Evolutionary conservation across 2,888 invertebrate species (phyloP).

Genomic region (Drosophila limbata): DNA sequence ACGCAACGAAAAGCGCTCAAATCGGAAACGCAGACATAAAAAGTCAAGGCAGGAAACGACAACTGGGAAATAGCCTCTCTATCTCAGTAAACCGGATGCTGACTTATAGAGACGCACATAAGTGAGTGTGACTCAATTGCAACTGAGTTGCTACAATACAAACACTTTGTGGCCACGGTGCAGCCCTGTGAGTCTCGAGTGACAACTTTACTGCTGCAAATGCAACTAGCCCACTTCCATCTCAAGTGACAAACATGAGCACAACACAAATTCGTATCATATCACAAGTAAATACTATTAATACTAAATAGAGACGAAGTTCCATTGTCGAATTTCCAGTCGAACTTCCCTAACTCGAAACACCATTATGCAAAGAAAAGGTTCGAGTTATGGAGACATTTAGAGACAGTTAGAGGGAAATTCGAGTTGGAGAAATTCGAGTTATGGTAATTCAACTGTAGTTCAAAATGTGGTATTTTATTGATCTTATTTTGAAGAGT

Average conservation of each 20-base stretch:
- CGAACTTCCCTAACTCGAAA: no score
- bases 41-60: conserved; percentile 58
- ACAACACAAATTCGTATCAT: neutral
- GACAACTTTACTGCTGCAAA: neutral
- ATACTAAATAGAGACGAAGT: neutral
- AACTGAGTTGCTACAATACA: conserved; percentile 66
- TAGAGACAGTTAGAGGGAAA: no score
- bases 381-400: no score
- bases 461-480: no score
- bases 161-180: conserved; percentile 60
- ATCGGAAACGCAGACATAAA: conserved; percentile 65
- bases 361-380: no score
- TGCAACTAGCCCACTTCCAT: neutral
- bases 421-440: no score
- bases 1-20: conserved; percentile 35
- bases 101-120: neutral
- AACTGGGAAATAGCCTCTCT: conserved; percentile 24
- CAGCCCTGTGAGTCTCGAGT: conserved; percentile 2
- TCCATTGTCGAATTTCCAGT: neutral
- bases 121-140: conserved; percentile 22
- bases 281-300: conserved; percentile 4
- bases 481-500: no score
- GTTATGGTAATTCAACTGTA: no score
- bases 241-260: neutral
- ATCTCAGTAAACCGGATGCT: conserved; percentile 35